Conservation (phyloP, 2,888 invertebrate genomes). For the Neria commutata region DNA sequence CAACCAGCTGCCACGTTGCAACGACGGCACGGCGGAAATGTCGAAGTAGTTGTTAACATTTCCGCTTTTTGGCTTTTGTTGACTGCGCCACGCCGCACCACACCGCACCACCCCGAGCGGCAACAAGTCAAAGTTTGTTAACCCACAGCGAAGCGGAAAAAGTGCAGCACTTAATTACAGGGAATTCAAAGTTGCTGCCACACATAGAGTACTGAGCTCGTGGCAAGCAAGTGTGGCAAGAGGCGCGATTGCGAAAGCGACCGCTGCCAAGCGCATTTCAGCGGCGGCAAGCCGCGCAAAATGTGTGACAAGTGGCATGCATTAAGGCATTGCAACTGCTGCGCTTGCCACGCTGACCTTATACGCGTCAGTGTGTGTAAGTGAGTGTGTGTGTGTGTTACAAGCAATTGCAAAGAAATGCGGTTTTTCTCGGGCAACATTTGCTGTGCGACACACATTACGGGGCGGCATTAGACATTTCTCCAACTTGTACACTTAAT, state of each 20-base stretch:
- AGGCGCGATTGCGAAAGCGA: too few relatives aligned
- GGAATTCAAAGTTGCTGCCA: not conserved
- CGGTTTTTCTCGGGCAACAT: not conserved
- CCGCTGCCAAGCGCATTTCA: not conserved
- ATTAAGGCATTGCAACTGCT: conserved; percentile 42
- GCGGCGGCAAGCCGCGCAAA: not conserved
- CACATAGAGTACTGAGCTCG: not conserved
- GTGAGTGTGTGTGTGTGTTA: not conserved
- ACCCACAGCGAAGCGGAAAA: conserved; percentile 29
- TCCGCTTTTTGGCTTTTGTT: conserved; percentile 35
- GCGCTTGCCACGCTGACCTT: conserved; percentile 27
- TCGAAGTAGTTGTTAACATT: conserved; percentile 53
- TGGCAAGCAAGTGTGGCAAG: too few relatives aligned
- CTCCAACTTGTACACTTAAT: not conserved
- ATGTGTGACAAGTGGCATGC: conserved; percentile 27
- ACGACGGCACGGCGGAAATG: conserved; percentile 36
- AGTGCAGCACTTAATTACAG: conserved; percentile 23
- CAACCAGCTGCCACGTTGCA: not conserved
- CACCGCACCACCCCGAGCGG: not conserved
- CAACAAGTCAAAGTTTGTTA: not conserved
- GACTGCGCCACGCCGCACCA: conserved; percentile 1
- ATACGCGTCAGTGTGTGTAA: not conserved
- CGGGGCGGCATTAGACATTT: too few relatives aligned
- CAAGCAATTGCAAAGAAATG: not conserved
- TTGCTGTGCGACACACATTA: too few relatives aligned